Evolutionary conservation across 2,888 invertebrate species (phyloP).

Genomic region (Laspeyria flexula): DNA sequence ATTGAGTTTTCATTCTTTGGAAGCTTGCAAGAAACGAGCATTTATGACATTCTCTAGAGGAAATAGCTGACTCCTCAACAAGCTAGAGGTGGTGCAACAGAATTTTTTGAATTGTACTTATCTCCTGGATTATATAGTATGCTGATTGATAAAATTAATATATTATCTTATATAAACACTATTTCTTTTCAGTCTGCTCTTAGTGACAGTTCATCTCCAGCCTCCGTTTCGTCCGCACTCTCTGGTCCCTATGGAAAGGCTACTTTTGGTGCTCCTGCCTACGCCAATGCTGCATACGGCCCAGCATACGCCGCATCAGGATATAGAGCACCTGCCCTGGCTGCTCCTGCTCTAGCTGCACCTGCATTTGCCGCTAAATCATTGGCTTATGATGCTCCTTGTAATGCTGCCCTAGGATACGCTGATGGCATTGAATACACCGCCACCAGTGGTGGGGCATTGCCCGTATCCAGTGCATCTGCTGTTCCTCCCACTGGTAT

Average conservation of each 20-base stretch:
- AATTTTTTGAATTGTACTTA: no score
- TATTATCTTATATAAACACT: neutral
- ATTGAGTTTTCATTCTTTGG: no score
- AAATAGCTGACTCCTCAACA: no score
- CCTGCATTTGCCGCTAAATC: neutral
- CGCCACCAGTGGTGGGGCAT: constrained; percentile 55
- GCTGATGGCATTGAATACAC: constrained; percentile 33
- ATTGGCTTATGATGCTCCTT: neutral
- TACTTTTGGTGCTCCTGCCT: neutral
- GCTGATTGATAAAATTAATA: no score
- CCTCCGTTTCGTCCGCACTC: neutral
- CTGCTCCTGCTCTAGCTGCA: neutral
- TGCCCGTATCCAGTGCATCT: constrained; percentile 54
- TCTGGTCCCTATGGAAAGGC: neutral
- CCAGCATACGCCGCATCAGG: no score
- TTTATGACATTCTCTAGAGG: no score
- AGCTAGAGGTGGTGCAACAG: no score
- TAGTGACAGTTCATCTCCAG: neutral
- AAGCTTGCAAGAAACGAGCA: no score
- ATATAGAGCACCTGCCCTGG: neutral
- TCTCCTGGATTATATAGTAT: no score
- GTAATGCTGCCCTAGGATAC: constrained; percentile 6
- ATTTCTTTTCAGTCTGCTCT: neutral
- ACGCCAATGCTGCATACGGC: neutral
- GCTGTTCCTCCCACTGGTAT: constrained; percentile 55